Evolutionary conservation across 2,888 invertebrate species (phyloP).

Genomic region (Achlya flavicornis): DNA sequence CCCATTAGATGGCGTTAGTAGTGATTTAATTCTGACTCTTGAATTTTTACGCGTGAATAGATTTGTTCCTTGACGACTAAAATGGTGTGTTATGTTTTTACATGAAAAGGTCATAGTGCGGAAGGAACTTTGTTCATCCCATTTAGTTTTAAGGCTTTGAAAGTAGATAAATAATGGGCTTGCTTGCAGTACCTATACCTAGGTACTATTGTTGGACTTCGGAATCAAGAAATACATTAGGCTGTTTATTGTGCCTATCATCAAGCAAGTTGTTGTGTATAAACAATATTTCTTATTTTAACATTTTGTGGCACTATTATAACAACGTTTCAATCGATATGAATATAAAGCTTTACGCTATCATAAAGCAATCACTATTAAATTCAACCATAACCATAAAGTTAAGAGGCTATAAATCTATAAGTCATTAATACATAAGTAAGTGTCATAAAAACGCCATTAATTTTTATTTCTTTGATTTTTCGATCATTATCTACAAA

Average conservation of each 20-base stretch:
- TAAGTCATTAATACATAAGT: conserved; percentile 10
- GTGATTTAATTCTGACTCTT: conserved; percentile 63
- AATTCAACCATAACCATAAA: background rate
- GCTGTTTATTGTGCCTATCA: too few relatives aligned
- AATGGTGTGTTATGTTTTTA: conserved; percentile 1
- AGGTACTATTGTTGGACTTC: too few relatives aligned
- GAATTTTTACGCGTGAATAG: conserved; percentile 11
- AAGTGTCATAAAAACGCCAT: conserved; percentile 16
- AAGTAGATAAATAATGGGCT: too few relatives aligned
- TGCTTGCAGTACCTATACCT: too few relatives aligned
- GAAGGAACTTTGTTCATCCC: too few relatives aligned
- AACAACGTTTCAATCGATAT: too few relatives aligned
- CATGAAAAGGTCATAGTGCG: background rate
- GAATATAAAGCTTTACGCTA: conserved; percentile 3
- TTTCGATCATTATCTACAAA: background rate
- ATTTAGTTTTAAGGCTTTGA: too few relatives aligned
- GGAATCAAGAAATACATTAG: too few relatives aligned
- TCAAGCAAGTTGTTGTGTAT: too few relatives aligned
- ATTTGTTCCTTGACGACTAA: background rate
- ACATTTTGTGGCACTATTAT: too few relatives aligned
- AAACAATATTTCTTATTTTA: too few relatives aligned
- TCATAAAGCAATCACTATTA: conserved; percentile 7
- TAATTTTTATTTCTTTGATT: background rate
- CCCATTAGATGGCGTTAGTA: conserved; percentile 74
- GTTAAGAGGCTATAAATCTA: background rate